Evolutionary conservation across 2,888 invertebrate species (phyloP).

Genomic region (Oasisia sp.): DNA sequence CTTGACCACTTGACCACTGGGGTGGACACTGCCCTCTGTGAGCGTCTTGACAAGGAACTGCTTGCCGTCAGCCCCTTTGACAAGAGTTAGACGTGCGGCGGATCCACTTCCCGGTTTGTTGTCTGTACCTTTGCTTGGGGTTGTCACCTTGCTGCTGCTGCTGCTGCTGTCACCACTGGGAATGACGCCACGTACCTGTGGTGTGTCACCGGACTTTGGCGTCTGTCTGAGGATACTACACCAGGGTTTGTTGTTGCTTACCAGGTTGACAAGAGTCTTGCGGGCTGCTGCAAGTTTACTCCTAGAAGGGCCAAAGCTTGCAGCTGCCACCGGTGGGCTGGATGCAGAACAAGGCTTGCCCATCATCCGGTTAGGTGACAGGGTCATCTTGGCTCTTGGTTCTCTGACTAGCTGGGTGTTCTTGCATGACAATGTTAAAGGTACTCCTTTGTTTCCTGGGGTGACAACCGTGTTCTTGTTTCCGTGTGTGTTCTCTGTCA

Average conservation of each 20-base stretch:
- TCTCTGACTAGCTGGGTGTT: background rate
- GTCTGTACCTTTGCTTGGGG: background rate
- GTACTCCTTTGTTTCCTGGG: background rate
- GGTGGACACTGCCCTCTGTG: background rate
- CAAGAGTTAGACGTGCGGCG: background rate
- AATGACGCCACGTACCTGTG: too few relatives aligned
- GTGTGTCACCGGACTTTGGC: background rate
- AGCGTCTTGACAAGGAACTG: background rate
- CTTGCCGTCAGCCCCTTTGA: background rate
- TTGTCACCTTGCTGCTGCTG: background rate
- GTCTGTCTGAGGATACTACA: background rate
- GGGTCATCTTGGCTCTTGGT: background rate
- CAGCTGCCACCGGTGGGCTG: background rate
- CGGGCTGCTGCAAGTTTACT: background rate
- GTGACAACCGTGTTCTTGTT: background rate
- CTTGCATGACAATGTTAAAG: background rate
- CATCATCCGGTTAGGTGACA: background rate
- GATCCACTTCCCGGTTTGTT: background rate
- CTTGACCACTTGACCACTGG: background rate
- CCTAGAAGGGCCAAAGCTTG: background rate
- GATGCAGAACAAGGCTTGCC: background rate
- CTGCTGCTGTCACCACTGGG: background rate
- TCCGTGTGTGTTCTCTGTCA: background rate
- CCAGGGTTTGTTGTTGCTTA: background rate
- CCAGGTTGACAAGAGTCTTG: slow-evolving; percentile 3